Evolutionary conservation across 2,113 vertebrate genomes (phyloP).

Genomic region (Chaetura pelagica): DNA sequence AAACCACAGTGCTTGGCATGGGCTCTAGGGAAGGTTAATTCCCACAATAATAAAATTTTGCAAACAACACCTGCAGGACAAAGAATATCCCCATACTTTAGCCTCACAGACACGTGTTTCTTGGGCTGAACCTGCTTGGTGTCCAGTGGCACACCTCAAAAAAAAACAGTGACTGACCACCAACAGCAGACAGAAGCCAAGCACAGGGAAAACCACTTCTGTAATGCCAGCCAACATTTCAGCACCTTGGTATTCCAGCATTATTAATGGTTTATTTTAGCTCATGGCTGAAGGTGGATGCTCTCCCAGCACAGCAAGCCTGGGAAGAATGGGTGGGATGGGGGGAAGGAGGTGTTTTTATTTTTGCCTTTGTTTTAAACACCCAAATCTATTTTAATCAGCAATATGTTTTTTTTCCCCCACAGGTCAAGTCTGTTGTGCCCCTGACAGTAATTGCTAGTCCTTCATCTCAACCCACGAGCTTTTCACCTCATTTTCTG

Average conservation of each 20-base stretch:
- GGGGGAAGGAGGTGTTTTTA: not conserved
- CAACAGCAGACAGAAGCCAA: not conserved
- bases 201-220: not conserved
- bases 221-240: not conserved
- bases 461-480: not conserved
- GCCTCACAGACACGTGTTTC: fast-evolving
- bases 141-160: not conserved
- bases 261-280: not conserved
- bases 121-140: not conserved
- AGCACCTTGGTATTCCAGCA: not conserved
- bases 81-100: not conserved
- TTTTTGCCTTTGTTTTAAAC: not conserved
- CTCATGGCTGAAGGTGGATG: not conserved
- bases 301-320: not conserved
- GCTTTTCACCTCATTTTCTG: not conserved
- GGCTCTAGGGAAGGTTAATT: not conserved
- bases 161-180: not conserved
- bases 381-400: not conserved
- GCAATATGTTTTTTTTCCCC: not conserved
- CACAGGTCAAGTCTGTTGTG: not conserved
- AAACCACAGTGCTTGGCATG: not conserved
- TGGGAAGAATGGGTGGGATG: not conserved
- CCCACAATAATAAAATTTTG: not conserved
- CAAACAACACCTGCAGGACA: not conserved
- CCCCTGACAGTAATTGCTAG: not conserved